Evolutionary conservation across 2,888 invertebrate genomes (phyloP).

Genomic region (Nomada ruficornis): DNA sequence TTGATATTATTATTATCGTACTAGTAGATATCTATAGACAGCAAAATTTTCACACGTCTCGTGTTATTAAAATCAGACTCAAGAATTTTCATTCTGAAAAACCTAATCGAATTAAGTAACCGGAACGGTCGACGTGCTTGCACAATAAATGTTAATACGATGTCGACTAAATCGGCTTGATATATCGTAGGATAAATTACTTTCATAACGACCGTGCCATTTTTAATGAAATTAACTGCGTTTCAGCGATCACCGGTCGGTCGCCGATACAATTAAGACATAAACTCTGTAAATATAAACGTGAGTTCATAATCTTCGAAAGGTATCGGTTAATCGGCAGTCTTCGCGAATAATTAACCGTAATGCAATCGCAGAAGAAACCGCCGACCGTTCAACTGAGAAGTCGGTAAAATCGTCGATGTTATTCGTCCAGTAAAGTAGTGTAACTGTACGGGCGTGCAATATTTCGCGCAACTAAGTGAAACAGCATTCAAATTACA

Average conservation of each 20-base stretch:
- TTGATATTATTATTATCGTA: no score
- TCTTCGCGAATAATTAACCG: constrained; percentile 33
- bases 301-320: constrained; percentile 9
- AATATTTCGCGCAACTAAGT: constrained; percentile 1
- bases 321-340: constrained; percentile 28
- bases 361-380: background rate
- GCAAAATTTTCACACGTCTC: no score
- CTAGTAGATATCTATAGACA: no score
- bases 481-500: constrained; percentile 39
- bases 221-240: constrained; percentile 23
- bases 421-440: constrained; percentile 36
- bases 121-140: background rate
- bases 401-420: constrained; percentile 32
- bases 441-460: constrained; percentile 15
- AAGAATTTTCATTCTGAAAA: background rate
- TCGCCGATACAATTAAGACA: constrained; percentile 31
- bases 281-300: constrained; percentile 24
- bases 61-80: no score
- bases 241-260: constrained; percentile 9
- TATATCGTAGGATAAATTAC: constrained; percentile 5
- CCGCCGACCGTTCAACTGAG: background rate
- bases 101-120: background rate
- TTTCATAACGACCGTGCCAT: constrained; percentile 21
- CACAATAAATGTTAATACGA: constrained; percentile 10
- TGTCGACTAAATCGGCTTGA: background rate